Base-by-base conservation (phyloP, 2,888 invertebrate genomes). In the Lochmaea capreae region DNA sequence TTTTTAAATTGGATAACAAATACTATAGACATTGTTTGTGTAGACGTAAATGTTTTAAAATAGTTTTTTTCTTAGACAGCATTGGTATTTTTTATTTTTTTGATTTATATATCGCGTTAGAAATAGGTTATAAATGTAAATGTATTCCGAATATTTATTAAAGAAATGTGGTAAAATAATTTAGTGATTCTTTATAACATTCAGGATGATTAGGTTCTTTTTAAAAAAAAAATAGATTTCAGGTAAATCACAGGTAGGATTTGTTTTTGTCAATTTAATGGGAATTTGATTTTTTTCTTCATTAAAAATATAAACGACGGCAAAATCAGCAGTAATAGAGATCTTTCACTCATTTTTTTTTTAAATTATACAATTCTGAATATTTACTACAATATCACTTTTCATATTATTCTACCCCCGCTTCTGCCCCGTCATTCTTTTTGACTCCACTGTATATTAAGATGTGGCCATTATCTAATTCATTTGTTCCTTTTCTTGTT, bases 141-240 rank as follows among this genome's bases (percentile, higher is more conserved):
- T 78, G 78, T 78, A 77, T 71, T 76, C 63, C 57, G 68, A 74
- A 39, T 75, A 78, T 72, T 78, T 77, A 78, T 78, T 78, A 78
- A 78, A 78, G 75, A 59, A 74, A 66, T 78, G 65, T 75, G 73
- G 74, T 69, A 72, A 67, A 73, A 70, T 70, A 26, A 71, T 69
- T 68, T 67, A 77, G 74, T 78, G 54, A 74, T 77, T 78, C 76
- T 77, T 72, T 72, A 75, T 67, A 63, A 75, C 62, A 67, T 63
- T 62, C 65, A 54, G 71, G 65, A 71, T 66, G 67, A 14, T 43
- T 69, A 69, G 69, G 63, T 54, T 14, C 43, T n/a, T 68, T 16
- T n/a, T n/a, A n/a, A n/a, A 42, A 18, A 33, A 10, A 61, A 57
- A 39, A 68, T 67, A 67, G 67, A 58, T 67, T 58, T 33, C 68